Base-by-base conservation (phyloP, 2,888 invertebrate species). In the Epinotia bilunana region DNA sequence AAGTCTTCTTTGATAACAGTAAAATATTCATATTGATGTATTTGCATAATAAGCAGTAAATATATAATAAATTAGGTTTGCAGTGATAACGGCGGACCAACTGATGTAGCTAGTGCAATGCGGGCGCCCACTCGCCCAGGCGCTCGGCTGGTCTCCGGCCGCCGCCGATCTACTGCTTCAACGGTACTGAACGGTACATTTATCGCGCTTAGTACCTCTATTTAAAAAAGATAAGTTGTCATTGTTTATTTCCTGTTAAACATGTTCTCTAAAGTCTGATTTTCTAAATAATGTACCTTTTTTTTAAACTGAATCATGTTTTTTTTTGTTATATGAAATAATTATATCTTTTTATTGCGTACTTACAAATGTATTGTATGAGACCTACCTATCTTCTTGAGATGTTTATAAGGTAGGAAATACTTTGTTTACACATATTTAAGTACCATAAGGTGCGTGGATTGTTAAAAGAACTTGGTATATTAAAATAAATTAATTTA, bases 401-500 rank as follows among this genome's bases (percentile, higher is more conserved):
- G 80, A 84, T 83, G 79, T 83, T 81, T 81, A 80, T 79, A 79
- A 79, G 80, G 65, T 75, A 71, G 74, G 63, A 70, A 20, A 82
- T 80, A 81, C 79, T 84, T 83, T 83, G 83, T 87, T 86, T 86
- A 83, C 82, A 85, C 83, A 83, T 81, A 83, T 83, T 84, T 84
- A 84, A 85, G 84, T 88, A 88, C 87, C 88, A 83, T 83, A 86
- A 78, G 86, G 87, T 90, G 84, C 86, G 83, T 88, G 89, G 88
- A 89, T 90, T 90, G 88, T 91, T 90, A 87, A 82, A 88, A 83
- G 79, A 85, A 86, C 87, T 87, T 86, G 83, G 82, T 87, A 84
- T 88, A 88, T 82, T 87, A 80, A 87, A 90, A 87, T 89, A 89
- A 90, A 53, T 90, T 90, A 88, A 86, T 88, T 89, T 89, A 89